A percentile compares a stretch with the other conserved stretches of the same genome.
phyloP scores from a whole-genome alignment of 2,888 invertebrate genomes.

The Xylota segnis region DNA sequence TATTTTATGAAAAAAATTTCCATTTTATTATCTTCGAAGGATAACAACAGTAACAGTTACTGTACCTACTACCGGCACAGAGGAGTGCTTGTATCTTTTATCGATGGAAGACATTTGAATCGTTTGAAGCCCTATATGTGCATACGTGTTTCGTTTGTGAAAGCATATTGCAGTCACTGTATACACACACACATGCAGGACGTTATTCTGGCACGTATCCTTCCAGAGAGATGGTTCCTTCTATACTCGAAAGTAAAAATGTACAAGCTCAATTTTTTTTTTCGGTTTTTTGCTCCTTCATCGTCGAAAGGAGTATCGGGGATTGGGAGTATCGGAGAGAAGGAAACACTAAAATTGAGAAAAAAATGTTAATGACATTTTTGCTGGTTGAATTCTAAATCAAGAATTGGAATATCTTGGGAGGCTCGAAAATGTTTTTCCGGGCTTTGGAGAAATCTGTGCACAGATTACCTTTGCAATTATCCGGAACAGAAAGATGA shows the following conservation, averaged over 20 bases:
- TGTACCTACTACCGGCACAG: constrained; percentile 49
- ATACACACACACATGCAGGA: constrained; percentile 1
- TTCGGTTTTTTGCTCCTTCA: too few species aligned
- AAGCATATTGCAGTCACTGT: constrained; percentile 68
- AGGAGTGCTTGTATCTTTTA: constrained; percentile 61
- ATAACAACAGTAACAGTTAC: constrained; percentile 69
- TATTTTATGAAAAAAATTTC: constrained; percentile 74
- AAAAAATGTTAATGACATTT: constrained; percentile 60
- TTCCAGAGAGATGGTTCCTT: constrained; percentile 23
- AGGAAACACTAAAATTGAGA: constrained; percentile 30
- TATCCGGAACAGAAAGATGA: constrained; percentile 17
- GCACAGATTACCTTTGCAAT: constrained; percentile 32
- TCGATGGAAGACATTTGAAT: constrained; percentile 68
- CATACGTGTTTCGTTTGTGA: constrained; percentile 72
- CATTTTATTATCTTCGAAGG: constrained; percentile 76
- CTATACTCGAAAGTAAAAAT: constrained; percentile 20
- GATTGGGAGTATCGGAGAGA: neutral
- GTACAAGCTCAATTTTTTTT: constrained; percentile 48
- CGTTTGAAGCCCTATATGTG: constrained; percentile 67
- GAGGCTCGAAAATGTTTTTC: neutral
- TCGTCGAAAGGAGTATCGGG: constrained; percentile 6
- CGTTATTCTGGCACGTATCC: constrained; percentile 69
- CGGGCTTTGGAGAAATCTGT: constrained; percentile 30
- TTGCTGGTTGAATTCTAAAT: constrained; percentile 59
- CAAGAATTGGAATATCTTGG: neutral